Evolutionary conservation across 2,888 invertebrate species (phyloP), one percentile per base, ranked within the genome.

Genomic region (Chymomyza procnemis): DNA sequence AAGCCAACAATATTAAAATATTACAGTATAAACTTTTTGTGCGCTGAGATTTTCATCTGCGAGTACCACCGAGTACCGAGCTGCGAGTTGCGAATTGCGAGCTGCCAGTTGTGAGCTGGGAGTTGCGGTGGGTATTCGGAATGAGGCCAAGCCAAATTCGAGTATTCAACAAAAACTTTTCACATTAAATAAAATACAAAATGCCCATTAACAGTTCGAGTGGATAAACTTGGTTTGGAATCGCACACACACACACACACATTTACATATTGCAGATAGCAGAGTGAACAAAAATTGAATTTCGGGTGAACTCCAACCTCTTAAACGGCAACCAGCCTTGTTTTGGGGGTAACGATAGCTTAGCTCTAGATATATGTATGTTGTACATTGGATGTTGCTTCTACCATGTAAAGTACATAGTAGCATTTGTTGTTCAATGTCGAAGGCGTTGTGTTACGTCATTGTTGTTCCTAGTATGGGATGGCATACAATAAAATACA

Each of bases 131-230:
- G 19, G 47, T 26, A 46, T 59, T 55, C 56, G 67, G 72, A 74
- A 77, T 62, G 75, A 69, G 72, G 68, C 71, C 58, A 66, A 61
- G 57, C 74, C 73, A 69, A 80, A 79, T 84, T 6, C 26, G 26
- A 4, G 26, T 26, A 75, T 81, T 72, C 69, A 84, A 66, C 81
- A 73, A 67, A 87, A 84, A 85, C 81, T 87, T 85, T 85, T 85
- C 87, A 85, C 87, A 85, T 85, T 85, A 87, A 85, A 87, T 87
- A 87, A 85, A 84, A 86, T 87, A 85, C 87, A 84, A 85, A 87
- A 87, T 86, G 79, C 81, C 87, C 87, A 85, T 85, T 85, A 85
- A 85, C 87, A 87, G 87, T 85, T 85, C 84, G 79, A 85, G 84
- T 87, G 86, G 85, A 85, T 84, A 83, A 76, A 80, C 85, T 87